Base-by-base conservation (phyloP, 2,888 invertebrate genomes). In the Julus scandinavius region DNA sequence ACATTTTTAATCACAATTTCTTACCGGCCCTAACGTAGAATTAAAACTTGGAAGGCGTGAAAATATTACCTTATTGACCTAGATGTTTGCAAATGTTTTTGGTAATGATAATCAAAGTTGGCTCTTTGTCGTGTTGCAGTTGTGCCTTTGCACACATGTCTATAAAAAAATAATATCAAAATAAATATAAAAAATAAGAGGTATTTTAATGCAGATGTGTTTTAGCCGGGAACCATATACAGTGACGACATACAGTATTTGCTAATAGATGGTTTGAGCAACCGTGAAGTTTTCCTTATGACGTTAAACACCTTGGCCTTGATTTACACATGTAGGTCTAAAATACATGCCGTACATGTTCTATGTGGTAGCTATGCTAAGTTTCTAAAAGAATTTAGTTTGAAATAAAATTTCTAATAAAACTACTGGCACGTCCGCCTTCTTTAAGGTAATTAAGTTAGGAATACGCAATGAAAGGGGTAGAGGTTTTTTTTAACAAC, bases 1-100 rank as follows among this genome's bases (percentile, higher is more conserved):
- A n/a, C 72, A n/a, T 72, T 72, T 72, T 72, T 29, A 72, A 29
- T 29, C 20, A 72, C 20, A 72, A 72, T 72, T 72, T 72, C 29
- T 7, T 20, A 29, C 20, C 20, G 63, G 63, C n/a, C n/a, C n/a
- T 15, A n/a, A n/a, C 6, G 2, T 17, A 7, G 63, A n/a, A n/a
- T 17, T 63, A 17, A n/a, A 17, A 63, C n/a, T 63, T n/a, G 17
- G n/a, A n/a, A 54, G 2, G n/a, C 63, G 17, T 63, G 63, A n/a
- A 63, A 63, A n/a, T 17, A 63, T 20, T 17, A n/a, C 63, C 20
- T 63, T n/a, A 63, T n/a, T 29, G 6, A 29, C 72, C 20, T 54
- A 54, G 17, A n/a, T 63, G 20, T 72, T 72, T 72, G 72, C 20
- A 20, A 29, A n/a, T 17, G 17, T 63, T n/a, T n/a, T 17, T 6